These are phyloP conservation scores for Leptinotarsa texana DNA, from an alignment of 1,140 invertebrate genomes.

Conservation along the genomic window DNA sequence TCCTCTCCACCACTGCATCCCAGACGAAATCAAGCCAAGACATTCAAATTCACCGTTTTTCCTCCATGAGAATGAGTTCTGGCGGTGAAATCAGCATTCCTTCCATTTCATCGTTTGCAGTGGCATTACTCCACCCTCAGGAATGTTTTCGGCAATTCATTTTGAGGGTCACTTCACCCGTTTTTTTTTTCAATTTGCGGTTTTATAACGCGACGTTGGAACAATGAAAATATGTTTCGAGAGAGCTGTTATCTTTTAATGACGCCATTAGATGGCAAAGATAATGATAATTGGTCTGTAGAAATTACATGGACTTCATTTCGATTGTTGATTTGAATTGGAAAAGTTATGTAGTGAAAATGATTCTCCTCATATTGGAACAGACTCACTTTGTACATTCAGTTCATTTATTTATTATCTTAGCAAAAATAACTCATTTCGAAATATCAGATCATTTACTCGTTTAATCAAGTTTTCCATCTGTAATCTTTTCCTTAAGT, in stretches of 20 bases:
- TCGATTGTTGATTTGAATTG: background rate
- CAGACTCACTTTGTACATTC: too few relatives aligned
- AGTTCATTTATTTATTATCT: too few relatives aligned
- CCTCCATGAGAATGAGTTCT: background rate
- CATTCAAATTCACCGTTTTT: background rate
- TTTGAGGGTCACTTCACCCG: background rate
- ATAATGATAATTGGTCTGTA: background rate
- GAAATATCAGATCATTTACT: too few relatives aligned
- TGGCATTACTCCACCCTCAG: background rate
- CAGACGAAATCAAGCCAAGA: background rate
- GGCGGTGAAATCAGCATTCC: background rate
- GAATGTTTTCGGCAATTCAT: slow-evolving; percentile 3
- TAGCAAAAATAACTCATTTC: too few relatives aligned
- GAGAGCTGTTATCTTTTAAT: background rate
- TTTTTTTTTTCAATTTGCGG: background rate
- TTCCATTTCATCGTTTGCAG: background rate
- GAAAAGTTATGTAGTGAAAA: background rate
- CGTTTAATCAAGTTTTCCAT: too few relatives aligned
- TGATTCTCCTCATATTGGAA: too few relatives aligned
- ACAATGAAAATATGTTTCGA: background rate
- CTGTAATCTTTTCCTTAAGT: too few relatives aligned
- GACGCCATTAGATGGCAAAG: background rate
- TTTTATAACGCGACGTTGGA: background rate
- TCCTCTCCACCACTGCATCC: background rate
- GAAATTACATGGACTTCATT: background rate